Percentiles rank a stretch among this genome's conserved stretches.
Conservation (phyloP, 2,113 vertebrate species). For the Notechis scutatus region DNA sequence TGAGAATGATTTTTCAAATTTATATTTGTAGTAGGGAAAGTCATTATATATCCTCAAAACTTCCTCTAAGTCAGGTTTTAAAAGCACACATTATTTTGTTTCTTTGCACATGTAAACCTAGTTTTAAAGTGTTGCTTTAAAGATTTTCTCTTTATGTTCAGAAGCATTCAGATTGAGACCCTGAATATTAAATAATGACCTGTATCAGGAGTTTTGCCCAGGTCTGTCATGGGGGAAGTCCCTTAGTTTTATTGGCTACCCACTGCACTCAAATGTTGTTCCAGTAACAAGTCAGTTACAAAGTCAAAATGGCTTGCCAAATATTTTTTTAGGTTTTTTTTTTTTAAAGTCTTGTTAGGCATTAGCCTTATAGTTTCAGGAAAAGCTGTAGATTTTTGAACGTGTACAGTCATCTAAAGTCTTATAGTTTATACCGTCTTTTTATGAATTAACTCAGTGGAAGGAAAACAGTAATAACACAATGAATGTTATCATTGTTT, state of each 20-base stretch:
- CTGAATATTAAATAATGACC: background rate
- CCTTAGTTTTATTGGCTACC: background rate
- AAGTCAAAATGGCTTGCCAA: background rate
- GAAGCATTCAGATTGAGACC: background rate
- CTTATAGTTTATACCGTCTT: conserved; percentile 1
- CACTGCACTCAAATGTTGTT: background rate
- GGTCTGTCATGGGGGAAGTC: no score
- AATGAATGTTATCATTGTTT: background rate
- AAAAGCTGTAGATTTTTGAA: conserved; percentile 21
- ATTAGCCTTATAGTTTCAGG: background rate
- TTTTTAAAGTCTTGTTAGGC: background rate
- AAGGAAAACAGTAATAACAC: background rate
- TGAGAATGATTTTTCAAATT: background rate
- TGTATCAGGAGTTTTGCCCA: background rate
- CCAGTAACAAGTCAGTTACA: background rate
- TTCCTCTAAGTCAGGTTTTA: background rate
- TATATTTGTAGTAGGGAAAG: background rate
- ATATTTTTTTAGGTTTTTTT: background rate
- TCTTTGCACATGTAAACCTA: background rate
- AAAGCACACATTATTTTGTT: background rate
- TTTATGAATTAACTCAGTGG: conserved; percentile 17
- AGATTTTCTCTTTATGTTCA: background rate
- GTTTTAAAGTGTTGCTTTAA: background rate
- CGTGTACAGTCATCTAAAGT: background rate
- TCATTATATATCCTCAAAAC: background rate